Evolutionary conservation across 2,888 invertebrate genomes (phyloP).

Genomic region (Malacosoma neustria): DNA sequence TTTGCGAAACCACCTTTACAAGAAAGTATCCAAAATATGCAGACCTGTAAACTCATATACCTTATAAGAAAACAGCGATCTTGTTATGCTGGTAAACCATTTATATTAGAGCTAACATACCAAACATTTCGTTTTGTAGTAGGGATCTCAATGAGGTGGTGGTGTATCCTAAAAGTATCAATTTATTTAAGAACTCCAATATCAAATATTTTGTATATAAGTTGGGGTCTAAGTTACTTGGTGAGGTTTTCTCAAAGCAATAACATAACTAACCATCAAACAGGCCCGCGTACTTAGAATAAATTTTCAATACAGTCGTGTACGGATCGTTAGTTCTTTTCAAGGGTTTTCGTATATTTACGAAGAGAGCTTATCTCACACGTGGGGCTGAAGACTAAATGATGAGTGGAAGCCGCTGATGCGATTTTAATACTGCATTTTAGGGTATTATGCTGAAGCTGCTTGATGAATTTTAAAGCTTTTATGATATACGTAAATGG

Average conservation of each 20-base stretch:
- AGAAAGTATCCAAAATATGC: slow-evolving; percentile 18
- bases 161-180: slow-evolving; percentile 33
- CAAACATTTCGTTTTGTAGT: slow-evolving; percentile 4
- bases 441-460: not conserved
- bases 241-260: slow-evolving; percentile 33
- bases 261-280: slow-evolving; percentile 63
- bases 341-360: slow-evolving; percentile 44
- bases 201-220: slow-evolving; percentile 5
- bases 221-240: slow-evolving; percentile 26
- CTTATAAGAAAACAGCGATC: slow-evolving; percentile 17
- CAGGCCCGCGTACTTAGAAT: slow-evolving; percentile 61
- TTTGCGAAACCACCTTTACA: slow-evolving; percentile 33
- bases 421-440: slow-evolving; percentile 54
- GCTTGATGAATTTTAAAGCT: not conserved
- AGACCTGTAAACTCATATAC: slow-evolving; percentile 19
- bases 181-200: slow-evolving; percentile 35
- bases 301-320: slow-evolving; percentile 64
- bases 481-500: too few relatives aligned
- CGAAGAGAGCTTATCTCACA: slow-evolving; percentile 30
- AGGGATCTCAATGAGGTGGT: slow-evolving; percentile 30
- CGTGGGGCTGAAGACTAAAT: slow-evolving; percentile 14
- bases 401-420: slow-evolving; percentile 40
- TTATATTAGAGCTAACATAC: slow-evolving; percentile 18
- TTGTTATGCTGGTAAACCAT: slow-evolving; percentile 21
- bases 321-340: slow-evolving; percentile 60